phyloP scores from a whole-genome alignment of 2,888 invertebrate species.

The Oscheius onirici region DNA sequence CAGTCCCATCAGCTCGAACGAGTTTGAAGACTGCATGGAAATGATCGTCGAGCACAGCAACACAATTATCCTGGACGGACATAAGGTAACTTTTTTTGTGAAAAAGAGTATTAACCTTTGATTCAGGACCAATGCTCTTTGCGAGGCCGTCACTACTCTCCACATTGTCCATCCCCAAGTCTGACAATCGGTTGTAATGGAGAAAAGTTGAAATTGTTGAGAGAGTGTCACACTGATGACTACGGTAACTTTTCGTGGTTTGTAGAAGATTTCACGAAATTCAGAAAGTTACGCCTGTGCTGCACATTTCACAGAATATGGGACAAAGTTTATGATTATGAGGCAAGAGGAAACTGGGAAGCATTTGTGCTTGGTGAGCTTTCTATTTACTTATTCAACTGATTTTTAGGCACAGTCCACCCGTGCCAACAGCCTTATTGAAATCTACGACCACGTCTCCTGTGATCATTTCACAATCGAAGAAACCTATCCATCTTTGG shows the following conservation, averaged over 20 bases:
- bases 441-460: conserved; percentile 44
- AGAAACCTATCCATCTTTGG: conserved; percentile 37
- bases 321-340: conserved; percentile 39
- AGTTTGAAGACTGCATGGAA: conserved; percentile 43
- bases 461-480: conserved; percentile 43
- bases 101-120: background rate
- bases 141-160: conserved; percentile 33
- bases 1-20: conserved; percentile 36
- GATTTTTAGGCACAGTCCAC: conserved; percentile 39
- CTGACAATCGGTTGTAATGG: conserved; percentile 40
- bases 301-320: conserved; percentile 38
- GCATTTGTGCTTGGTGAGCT: conserved; percentile 42
- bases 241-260: conserved; percentile 25
- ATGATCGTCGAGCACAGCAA: conserved; percentile 40
- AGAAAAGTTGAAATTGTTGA: conserved; percentile 36
- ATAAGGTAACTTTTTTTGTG: conserved; percentile 8
- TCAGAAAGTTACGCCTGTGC: conserved; percentile 45
- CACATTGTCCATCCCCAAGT: conserved; percentile 29
- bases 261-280: background rate
- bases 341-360: conserved; percentile 38
- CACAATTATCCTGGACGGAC: conserved; percentile 39
- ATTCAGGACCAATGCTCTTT: conserved; percentile 22
- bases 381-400: background rate
- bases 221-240: conserved; percentile 39
- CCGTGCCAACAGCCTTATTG: conserved; percentile 36